Evolutionary conservation across 1,140 invertebrate species (phyloP), one percentile per base, ranked within the genome.

Genomic region (Aphelinus certus): DNA sequence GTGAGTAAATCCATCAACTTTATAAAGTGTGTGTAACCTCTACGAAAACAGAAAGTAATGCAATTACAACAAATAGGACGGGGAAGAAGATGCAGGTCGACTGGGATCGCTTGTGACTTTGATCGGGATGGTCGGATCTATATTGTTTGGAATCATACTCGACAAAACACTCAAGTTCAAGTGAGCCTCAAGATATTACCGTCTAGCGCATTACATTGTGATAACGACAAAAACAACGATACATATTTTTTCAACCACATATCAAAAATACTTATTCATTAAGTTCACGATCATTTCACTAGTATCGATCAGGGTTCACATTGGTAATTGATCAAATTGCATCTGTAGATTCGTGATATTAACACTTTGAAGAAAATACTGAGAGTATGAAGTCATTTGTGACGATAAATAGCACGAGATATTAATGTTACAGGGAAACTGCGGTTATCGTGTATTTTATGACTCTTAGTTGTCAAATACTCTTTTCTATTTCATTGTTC

Each of bases 41-140:
- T 53, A 53, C 9, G 26, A 26, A 26, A 26, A 86, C 51, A 26
- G 26, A 26, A 26, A 26, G 51, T 53, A 53, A 6, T 53, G 4
- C 9, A 6, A 6, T 53, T 53, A 6, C 9, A 4, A 6, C 4
- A 4, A 10, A 7, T 26, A 90, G 88, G 84, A 88, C 65, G 84
- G 87, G 61, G 89, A 90, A 76, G 83, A 90, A 79, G 89, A 91
- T 78, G 91, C 91, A 42, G 94, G 94, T 9, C 82, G 88, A 77
- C 92, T 95, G 79, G 94, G 94, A 9, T 81, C 94, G 26, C 85
- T 90, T 1, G 90, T 95, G 73, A 91, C 94, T 3, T 76, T 94
- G 2, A 86, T 89, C 47, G 94, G 94, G 60, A 91, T 94, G 83
- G 49, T 90, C 1, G 94, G 93, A 4, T 91, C 93, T 1, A 87